phyloP scores from a whole-genome alignment of 2,797 vertebrate species.

The Heterohyrax brucei region DNA sequence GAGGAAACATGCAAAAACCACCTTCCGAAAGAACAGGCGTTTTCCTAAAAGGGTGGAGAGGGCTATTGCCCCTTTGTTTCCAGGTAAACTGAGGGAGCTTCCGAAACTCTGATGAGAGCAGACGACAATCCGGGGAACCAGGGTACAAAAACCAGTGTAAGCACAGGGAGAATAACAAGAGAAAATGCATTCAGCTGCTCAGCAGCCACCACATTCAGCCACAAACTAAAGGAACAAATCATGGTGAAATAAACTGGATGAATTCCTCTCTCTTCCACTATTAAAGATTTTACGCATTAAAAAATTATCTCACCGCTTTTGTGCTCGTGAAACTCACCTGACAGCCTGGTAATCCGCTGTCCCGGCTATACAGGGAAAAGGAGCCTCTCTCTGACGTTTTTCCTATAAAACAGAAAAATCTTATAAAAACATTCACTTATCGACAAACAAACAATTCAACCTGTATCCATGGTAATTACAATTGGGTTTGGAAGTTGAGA shows the following conservation, averaged over 20 bases:
- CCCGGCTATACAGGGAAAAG: slow-evolving; percentile 94
- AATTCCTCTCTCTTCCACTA: slow-evolving; percentile 46
- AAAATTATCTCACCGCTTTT: slow-evolving; percentile 63
- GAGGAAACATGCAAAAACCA: not conserved
- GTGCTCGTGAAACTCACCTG: slow-evolving; percentile 92
- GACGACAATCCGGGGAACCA: slow-evolving; percentile 19
- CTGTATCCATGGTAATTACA: slow-evolving; percentile 9
- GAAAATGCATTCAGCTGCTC: slow-evolving; percentile 64
- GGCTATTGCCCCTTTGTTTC: slow-evolving; percentile 52
- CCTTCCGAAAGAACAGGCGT: slow-evolving; percentile 42
- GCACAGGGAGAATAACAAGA: not conserved
- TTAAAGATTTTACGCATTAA: slow-evolving; percentile 22
- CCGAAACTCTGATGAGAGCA: slow-evolving; percentile 47
- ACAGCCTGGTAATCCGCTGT: slow-evolving; percentile 94
- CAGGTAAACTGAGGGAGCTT: slow-evolving; percentile 39
- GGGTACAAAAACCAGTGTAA: slow-evolving; percentile 54
- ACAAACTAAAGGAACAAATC: slow-evolving; percentile 72
- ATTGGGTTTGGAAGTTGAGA: slow-evolving; percentile 45
- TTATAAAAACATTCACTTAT: slow-evolving; percentile 72
- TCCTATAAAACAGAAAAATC: slow-evolving; percentile 89
- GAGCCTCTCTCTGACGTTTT: slow-evolving; percentile 92
- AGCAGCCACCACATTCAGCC: slow-evolving; percentile 4
- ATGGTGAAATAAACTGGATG: slow-evolving; percentile 58
- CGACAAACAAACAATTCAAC: slow-evolving; percentile 49
- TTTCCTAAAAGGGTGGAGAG: slow-evolving; percentile 54